Conservation (phyloP, 2,888 invertebrate genomes). For the Buathra laborator region DNA sequence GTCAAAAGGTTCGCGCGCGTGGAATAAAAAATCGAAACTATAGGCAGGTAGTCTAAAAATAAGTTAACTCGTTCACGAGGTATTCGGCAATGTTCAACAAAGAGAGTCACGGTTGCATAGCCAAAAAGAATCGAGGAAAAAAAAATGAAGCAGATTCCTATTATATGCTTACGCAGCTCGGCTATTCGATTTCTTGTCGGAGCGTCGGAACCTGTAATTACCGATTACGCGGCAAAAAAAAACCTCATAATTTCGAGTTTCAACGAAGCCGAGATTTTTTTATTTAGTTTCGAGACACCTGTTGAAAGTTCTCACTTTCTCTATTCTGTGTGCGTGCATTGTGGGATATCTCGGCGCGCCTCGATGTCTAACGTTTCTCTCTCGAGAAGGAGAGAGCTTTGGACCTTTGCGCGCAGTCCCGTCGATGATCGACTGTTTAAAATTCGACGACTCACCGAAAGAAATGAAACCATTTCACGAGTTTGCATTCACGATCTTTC, state of each 20-base stretch:
- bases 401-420: slow-evolving; percentile 33
- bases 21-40: no score
- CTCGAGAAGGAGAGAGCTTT: slow-evolving; percentile 4
- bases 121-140: slow-evolving; percentile 20
- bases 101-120: slow-evolving; percentile 21
- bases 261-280: slow-evolving; percentile 39
- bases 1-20: no score
- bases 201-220: slow-evolving; percentile 79
- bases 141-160: slow-evolving; percentile 38
- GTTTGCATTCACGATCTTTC: not conserved
- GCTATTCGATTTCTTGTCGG: slow-evolving; percentile 50
- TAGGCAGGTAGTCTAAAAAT: not conserved
- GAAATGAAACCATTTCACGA: slow-evolving; percentile 62
- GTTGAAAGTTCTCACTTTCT: slow-evolving; percentile 69
- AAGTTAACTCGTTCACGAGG: slow-evolving; percentile 49
- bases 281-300: slow-evolving; percentile 63
- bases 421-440: slow-evolving; percentile 30
- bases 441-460: slow-evolving; percentile 67
- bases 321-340: not conserved
- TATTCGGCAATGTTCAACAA: slow-evolving; percentile 54
- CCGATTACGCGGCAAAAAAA: slow-evolving; percentile 76
- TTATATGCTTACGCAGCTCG: slow-evolving; percentile 37
- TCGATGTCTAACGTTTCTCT: slow-evolving; percentile 42
- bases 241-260: slow-evolving; percentile 74
- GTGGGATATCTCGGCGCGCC: slow-evolving; percentile 27